Evolutionary conservation across 2,113 vertebrate species (phyloP).

Genomic region (Podarcis muralis): DNA sequence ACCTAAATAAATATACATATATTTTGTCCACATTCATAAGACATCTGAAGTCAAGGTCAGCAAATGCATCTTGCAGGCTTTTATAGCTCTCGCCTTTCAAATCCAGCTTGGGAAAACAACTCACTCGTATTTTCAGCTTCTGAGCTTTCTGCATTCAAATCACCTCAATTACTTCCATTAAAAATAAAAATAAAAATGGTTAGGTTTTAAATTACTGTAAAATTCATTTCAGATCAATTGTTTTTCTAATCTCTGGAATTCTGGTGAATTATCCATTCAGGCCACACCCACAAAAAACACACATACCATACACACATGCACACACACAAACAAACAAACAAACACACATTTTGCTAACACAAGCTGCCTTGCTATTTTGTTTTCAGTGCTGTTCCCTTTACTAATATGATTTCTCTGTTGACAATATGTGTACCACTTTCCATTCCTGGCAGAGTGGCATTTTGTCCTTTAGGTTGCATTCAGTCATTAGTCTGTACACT

Average conservation of each 20-base stretch:
- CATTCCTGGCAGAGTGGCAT: slow-evolving; percentile 35
- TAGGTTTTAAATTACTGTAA: not conserved
- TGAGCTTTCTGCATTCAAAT: not conserved
- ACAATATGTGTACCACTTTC: slow-evolving; percentile 21
- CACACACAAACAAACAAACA: no score
- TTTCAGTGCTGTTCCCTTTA: not conserved
- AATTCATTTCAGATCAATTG: not conserved
- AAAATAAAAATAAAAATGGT: not conserved
- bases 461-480: slow-evolving; percentile 50
- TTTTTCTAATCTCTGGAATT: not conserved
- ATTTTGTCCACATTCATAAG: not conserved
- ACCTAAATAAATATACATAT: no score
- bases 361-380: not conserved
- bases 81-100: not conserved
- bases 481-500: slow-evolving; percentile 44
- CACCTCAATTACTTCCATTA: not conserved
- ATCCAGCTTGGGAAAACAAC: not conserved
- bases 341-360: not conserved
- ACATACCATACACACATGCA: no score
- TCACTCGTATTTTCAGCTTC: not conserved
- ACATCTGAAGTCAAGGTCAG: not conserved
- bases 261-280: not conserved
- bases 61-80: not conserved
- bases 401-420: slow-evolving; percentile 36
- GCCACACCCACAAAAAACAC: no score